A percentile compares a stretch with the other conserved stretches of the same genome.
Conservation (phyloP, 2,113 vertebrate species). For the Madoqua kirkii region DNA sequence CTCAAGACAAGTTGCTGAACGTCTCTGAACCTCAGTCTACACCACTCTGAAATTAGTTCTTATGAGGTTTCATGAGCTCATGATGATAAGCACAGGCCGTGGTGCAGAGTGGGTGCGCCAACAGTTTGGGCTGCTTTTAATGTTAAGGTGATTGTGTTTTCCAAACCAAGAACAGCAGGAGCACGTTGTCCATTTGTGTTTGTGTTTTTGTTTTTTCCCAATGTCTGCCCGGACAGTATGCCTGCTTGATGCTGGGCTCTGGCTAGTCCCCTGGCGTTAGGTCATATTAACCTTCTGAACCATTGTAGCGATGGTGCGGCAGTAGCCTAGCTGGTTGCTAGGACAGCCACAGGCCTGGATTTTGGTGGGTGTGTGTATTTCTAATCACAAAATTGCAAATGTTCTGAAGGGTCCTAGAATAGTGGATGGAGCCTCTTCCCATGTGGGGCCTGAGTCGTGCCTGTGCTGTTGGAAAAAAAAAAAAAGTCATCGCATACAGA, state of each 20-base stretch:
- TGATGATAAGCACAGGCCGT: not conserved
- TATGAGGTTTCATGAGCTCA: not conserved
- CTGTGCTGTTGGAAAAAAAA: conserved; percentile 26
- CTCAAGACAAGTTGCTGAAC: not conserved
- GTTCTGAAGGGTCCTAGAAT: conserved; percentile 51
- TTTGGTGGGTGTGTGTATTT: not conserved
- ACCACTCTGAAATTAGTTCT: conserved; percentile 20
- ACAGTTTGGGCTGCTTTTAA: not conserved
- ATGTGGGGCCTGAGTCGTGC: not conserved
- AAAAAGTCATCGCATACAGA: conserved; percentile 39
- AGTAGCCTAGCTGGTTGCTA: conserved; percentile 29
- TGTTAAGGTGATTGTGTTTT: not conserved
- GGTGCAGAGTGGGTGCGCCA: not conserved
- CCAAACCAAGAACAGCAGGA: not conserved
- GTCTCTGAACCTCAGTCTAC: conserved; percentile 4
- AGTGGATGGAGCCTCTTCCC: conserved; percentile 17
- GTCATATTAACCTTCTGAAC: conserved; percentile 24
- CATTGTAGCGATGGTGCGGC: not conserved
- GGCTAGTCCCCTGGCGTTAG: not conserved
- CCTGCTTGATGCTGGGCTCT: not conserved
- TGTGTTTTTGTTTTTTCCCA: not conserved
- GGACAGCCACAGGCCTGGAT: conserved; percentile 1
- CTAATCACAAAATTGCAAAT: conserved; percentile 40
- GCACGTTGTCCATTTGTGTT: not conserved
- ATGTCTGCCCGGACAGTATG: not conserved